phyloP scores from a whole-genome alignment of 1,140 invertebrate genomes.

The Choristoneura fumiferana region DNA sequence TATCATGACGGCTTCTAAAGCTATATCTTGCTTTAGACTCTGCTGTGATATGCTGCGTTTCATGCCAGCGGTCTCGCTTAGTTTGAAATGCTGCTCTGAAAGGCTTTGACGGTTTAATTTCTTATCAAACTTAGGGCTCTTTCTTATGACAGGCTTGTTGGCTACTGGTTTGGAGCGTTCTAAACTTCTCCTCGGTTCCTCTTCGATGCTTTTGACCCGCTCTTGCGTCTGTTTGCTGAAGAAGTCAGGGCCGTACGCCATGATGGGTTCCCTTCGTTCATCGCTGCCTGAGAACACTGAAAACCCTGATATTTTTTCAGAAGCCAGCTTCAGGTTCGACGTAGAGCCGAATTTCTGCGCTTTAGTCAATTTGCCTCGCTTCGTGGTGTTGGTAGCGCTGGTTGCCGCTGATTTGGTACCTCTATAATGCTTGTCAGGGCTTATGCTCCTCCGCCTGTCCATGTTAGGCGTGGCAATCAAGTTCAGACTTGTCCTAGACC shows the following conservation, averaged over 20 bases:
- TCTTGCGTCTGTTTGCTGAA: constrained; percentile 25
- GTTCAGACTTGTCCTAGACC: constrained; percentile 77
- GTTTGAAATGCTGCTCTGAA: constrained; percentile 51
- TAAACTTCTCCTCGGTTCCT: constrained; percentile 32
- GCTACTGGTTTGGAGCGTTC: constrained; percentile 42
- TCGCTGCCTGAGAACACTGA: constrained; percentile 56
- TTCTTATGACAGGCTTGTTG: constrained; percentile 19
- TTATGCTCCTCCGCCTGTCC: constrained; percentile 51
- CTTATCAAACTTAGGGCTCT: constrained; percentile 25
- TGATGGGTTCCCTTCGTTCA: constrained; percentile 51
- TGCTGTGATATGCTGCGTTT: constrained; percentile 59
- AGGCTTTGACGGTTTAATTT: constrained; percentile 54
- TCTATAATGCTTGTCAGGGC: constrained; percentile 36
- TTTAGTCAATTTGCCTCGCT: constrained; percentile 51
- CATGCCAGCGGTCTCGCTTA: constrained; percentile 33
- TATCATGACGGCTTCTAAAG: constrained; percentile 64
- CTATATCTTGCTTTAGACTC: constrained; percentile 59
- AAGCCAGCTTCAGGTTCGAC: constrained; percentile 62
- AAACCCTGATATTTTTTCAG: constrained; percentile 68
- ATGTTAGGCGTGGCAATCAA: constrained; percentile 49
- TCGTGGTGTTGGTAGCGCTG: constrained; percentile 50
- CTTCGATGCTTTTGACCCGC: constrained; percentile 19
- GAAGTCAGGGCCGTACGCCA: constrained; percentile 56
- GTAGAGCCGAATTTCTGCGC: constrained; percentile 56
- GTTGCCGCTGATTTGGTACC: constrained; percentile 46